Conservation (phyloP, 2,888 invertebrate species). For the Macrosiphum euphorbiae region DNA sequence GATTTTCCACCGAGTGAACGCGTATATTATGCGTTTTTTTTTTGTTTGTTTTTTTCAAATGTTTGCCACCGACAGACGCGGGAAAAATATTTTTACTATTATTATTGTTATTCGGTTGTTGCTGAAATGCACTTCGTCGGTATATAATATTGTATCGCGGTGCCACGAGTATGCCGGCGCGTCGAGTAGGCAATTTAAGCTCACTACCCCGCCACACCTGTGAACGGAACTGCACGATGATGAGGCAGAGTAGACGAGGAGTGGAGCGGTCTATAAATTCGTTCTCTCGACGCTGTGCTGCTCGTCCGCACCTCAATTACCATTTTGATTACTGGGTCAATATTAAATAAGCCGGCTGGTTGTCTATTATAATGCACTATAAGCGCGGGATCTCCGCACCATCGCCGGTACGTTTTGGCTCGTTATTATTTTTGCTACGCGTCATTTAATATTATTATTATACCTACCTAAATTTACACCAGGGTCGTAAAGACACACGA, state of each 20-base stretch:
- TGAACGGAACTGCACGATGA: neutral
- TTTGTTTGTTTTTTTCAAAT: neutral
- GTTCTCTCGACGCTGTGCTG: neutral
- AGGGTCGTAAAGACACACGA: neutral
- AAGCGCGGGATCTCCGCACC: neutral
- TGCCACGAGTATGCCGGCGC: conserved; percentile 23
- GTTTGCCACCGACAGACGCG: neutral
- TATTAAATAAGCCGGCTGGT: neutral
- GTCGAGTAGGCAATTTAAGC: conserved; percentile 34
- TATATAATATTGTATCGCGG: neutral
- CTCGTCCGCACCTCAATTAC: conserved; percentile 14
- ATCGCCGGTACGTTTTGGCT: neutral
- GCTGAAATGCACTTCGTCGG: neutral
- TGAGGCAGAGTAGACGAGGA: neutral
- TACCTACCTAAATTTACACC: neutral
- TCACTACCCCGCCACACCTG: neutral
- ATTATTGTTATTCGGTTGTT: neutral
- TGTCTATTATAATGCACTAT: neutral
- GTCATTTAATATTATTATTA: neutral
- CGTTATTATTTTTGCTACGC: neutral
- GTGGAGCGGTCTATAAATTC: neutral
- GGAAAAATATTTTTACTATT: neutral
- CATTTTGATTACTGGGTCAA: conserved; percentile 23
- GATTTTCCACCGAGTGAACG: neutral
- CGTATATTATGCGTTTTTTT: neutral